phyloP scores from a whole-genome alignment of 2,797 vertebrate species.

The Cirrhinus mrigala region DNA sequence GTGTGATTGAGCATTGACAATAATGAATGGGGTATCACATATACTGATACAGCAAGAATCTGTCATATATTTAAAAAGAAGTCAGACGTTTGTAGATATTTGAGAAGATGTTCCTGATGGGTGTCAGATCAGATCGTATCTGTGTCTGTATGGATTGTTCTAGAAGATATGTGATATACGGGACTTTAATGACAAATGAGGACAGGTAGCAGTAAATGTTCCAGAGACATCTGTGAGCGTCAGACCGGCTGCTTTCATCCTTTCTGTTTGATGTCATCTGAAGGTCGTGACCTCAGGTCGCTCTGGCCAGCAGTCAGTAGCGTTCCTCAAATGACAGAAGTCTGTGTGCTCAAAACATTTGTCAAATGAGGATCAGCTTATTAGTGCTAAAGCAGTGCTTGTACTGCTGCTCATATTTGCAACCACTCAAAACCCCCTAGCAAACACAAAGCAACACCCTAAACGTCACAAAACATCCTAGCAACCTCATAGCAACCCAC shows the following conservation, averaged over 20 bases:
- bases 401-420: neutral
- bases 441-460: neutral
- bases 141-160: slow-evolving; percentile 25
- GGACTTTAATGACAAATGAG: slow-evolving; percentile 44
- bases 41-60: neutral
- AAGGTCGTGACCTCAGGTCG: slow-evolving; percentile 37
- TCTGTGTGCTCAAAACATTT: slow-evolving; percentile 10
- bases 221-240: slow-evolving; percentile 21
- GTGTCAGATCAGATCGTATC: slow-evolving; percentile 15
- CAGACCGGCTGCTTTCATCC: neutral
- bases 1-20: neutral
- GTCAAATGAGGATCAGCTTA: neutral
- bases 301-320: neutral
- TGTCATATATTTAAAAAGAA: neutral
- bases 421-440: neutral
- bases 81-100: neutral
- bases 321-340: slow-evolving; percentile 10
- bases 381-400: neutral
- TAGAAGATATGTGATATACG: neutral
- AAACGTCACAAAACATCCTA: neutral
- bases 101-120: slow-evolving; percentile 7
- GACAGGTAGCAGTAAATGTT: slow-evolving; percentile 35
- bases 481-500: neutral
- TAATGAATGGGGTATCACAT: neutral
- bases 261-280: slow-evolving; percentile 21